Percentiles rank a stretch among this genome's conserved stretches.
phyloP scores from a whole-genome alignment of 2,797 vertebrate genomes.

The Varecia variegata region DNA sequence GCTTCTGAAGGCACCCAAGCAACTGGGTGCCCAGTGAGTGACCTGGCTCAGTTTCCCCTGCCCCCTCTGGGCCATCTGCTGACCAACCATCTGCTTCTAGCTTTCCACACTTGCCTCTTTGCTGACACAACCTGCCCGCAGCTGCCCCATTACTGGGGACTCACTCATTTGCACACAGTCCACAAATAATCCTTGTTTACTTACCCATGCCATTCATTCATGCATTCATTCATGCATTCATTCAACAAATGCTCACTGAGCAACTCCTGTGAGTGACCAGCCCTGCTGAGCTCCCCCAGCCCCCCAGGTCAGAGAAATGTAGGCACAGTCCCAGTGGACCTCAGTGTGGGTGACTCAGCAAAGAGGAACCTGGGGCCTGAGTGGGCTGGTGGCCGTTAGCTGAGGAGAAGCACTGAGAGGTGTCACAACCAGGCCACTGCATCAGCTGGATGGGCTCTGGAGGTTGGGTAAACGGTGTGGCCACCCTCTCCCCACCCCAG shows the following conservation, averaged over 20 bases:
- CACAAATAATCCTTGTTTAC: background rate
- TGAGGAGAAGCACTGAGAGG: background rate
- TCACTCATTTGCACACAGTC: background rate
- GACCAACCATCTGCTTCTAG: background rate
- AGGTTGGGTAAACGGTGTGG: constrained; percentile 5
- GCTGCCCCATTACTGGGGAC: background rate
- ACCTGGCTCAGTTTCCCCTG: background rate
- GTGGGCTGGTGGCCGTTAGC: background rate
- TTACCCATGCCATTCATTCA: background rate
- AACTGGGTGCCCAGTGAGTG: background rate
- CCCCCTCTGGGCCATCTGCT: background rate
- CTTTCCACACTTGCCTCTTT: background rate
- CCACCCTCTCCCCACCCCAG: too few species aligned
- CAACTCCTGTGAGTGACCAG: background rate
- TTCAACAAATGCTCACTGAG: background rate
- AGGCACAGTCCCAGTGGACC: background rate
- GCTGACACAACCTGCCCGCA: constrained; percentile 23
- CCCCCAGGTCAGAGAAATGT: background rate
- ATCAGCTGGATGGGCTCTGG: background rate
- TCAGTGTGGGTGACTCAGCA: background rate
- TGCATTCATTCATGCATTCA: background rate
- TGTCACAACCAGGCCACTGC: constrained; percentile 53
- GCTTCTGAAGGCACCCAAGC: background rate
- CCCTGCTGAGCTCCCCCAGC: background rate
- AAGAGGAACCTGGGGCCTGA: constrained; percentile 57